These are phyloP conservation scores for Gallinago undulata DNA, from an alignment of 2,113 vertebrate genomes.

Conservation along the genomic window DNA sequence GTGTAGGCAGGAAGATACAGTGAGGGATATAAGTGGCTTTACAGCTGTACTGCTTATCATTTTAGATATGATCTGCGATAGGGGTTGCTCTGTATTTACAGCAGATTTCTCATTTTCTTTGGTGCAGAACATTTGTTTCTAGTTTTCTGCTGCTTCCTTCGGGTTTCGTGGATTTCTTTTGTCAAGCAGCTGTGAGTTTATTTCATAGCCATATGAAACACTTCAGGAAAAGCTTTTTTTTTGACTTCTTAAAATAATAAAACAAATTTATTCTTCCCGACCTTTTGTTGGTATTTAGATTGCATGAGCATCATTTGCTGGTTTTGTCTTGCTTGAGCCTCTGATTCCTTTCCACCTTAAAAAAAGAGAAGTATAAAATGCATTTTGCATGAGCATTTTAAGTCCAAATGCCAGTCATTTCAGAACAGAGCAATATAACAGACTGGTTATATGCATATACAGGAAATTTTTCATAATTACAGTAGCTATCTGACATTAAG, in stretches of 20 bases:
- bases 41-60: not conserved
- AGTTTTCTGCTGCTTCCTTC: not conserved
- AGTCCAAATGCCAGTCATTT: conserved; percentile 43
- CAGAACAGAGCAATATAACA: conserved; percentile 32
- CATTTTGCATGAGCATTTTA: not conserved
- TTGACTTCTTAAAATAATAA: conserved; percentile 6
- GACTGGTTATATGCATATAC: not conserved
- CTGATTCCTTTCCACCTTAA: conserved; percentile 75
- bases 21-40: not conserved
- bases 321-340: conserved; percentile 78
- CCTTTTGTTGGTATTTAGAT: conserved; percentile 84
- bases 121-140: conserved; percentile 11
- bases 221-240: not conserved
- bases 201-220: conserved; percentile 33
- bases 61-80: not conserved
- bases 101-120: not conserved
- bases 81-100: not conserved
- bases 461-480: conserved; percentile 41
- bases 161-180: conserved; percentile 9
- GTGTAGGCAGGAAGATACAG: not conserved
- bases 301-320: conserved; percentile 67
- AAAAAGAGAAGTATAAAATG: not conserved
- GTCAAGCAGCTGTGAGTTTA: not conserved
- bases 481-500: conserved; percentile 20
- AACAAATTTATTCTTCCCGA: conserved; percentile 58